phyloP scores from a whole-genome alignment of 2,797 vertebrate genomes.

The Pogonophryne albipinna region DNA sequence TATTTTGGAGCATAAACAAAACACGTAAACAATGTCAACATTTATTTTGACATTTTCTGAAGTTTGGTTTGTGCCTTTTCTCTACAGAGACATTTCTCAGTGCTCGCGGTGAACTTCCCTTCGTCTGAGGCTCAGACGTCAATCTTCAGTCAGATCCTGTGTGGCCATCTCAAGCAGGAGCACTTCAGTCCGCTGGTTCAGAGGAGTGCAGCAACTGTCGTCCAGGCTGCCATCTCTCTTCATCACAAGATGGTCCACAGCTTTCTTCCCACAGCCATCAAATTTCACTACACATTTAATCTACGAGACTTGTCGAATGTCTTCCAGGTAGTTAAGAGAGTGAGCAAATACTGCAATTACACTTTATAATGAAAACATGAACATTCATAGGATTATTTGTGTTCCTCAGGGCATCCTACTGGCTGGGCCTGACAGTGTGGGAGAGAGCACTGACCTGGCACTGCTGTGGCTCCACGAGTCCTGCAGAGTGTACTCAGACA shows the following conservation, averaged over 20 bases:
- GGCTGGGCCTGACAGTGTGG: slow-evolving; percentile 82
- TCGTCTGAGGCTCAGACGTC: slow-evolving; percentile 81
- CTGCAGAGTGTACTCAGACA: slow-evolving; percentile 86
- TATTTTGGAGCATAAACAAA: slow-evolving; percentile 17
- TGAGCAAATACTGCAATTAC: neutral
- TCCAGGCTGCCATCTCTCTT: slow-evolving; percentile 82
- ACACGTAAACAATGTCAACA: slow-evolving; percentile 18
- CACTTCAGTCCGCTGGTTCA: slow-evolving; percentile 77
- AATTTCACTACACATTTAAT: slow-evolving; percentile 89
- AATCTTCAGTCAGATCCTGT: slow-evolving; percentile 87
- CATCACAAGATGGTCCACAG: slow-evolving; percentile 82
- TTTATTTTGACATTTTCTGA: slow-evolving; percentile 1
- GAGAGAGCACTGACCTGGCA: slow-evolving; percentile 77
- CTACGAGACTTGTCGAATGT: slow-evolving; percentile 85
- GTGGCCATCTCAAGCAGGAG: slow-evolving; percentile 81
- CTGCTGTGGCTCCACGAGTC: slow-evolving; percentile 88
- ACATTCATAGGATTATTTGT: slow-evolving; percentile 36
- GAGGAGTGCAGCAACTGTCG: slow-evolving; percentile 68
- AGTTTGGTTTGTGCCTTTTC: slow-evolving; percentile 15
- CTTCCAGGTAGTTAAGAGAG: slow-evolving; percentile 83
- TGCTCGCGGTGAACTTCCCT: slow-evolving; percentile 88
- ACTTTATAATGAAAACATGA: slow-evolving; percentile 12
- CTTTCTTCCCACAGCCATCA: slow-evolving; percentile 86
- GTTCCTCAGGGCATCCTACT: slow-evolving; percentile 87
- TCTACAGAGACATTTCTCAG: slow-evolving; percentile 87